Percentiles rank a stretch among this genome's conserved stretches.
These are phyloP conservation scores for Noctua janthe DNA, from an alignment of 2,888 invertebrate genomes.

Conservation along the genomic window DNA sequence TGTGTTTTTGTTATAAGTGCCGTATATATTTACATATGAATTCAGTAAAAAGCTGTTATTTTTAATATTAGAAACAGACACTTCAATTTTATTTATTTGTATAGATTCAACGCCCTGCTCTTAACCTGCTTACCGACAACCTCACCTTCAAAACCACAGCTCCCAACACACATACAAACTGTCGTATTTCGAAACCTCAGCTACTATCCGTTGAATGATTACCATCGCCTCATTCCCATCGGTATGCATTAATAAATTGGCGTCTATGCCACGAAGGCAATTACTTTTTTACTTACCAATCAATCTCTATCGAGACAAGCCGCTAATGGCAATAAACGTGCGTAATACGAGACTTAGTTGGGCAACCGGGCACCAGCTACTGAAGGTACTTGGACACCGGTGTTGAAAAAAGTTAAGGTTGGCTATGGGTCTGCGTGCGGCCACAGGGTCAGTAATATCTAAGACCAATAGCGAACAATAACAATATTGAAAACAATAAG, in stretches of 20 bases:
- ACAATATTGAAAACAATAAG: not conserved
- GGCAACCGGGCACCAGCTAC: constrained; percentile 34
- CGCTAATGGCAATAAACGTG: constrained; percentile 72
- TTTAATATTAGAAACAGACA: too few species aligned
- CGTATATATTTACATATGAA: too few species aligned
- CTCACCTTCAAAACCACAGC: constrained; percentile 11
- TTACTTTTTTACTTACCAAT: constrained; percentile 81
- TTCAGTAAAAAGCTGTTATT: too few species aligned
- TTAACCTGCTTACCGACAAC: constrained; percentile 1
- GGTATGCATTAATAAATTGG: constrained; percentile 55
- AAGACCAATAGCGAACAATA: not conserved
- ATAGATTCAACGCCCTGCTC: not conserved
- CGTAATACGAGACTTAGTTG: constrained; percentile 62
- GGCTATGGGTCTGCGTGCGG: not conserved
- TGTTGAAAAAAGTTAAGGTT: constrained; percentile 20
- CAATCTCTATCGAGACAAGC: constrained; percentile 77
- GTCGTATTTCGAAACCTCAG: constrained; percentile 52
- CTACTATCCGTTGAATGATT: constrained; percentile 52
- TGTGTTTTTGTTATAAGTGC: too few species aligned
- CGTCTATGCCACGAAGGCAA: constrained; percentile 69
- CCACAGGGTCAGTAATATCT: not conserved
- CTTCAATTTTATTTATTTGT: too few species aligned
- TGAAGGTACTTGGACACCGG: constrained; percentile 4
- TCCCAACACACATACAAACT: constrained; percentile 5
- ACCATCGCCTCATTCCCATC: constrained; percentile 65